Conservation (phyloP, 2,888 invertebrate species). For the Isoperla grammatica region DNA sequence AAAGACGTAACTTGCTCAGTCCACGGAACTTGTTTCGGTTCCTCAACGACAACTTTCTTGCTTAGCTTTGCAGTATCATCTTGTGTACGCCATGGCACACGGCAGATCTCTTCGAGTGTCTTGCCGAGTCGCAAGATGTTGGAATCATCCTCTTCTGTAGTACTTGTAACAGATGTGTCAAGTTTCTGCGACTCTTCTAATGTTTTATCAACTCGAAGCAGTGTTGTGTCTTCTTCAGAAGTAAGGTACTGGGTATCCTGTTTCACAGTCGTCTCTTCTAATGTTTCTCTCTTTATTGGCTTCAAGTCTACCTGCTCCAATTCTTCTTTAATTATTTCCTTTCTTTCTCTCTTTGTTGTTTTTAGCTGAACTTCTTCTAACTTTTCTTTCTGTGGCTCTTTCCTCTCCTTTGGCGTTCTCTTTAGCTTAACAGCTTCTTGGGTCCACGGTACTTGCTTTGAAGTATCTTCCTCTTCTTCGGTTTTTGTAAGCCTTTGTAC, state of each 20-base stretch:
- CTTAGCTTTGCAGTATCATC: slow-evolving; percentile 37
- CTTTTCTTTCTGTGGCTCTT: slow-evolving; percentile 23
- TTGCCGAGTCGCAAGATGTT: not conserved
- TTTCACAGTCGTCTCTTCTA: slow-evolving; percentile 13
- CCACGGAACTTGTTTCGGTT: slow-evolving; percentile 31
- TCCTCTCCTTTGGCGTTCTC: slow-evolving; percentile 22
- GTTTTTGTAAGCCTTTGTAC: slow-evolving; percentile 13
- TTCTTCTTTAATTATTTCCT: slow-evolving; percentile 22
- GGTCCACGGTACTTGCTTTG: slow-evolving; percentile 27
- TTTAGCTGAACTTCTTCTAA: slow-evolving; percentile 29
- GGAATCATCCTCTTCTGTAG: slow-evolving; percentile 1
- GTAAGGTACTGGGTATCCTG: no score
- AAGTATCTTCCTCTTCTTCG: slow-evolving; percentile 16
- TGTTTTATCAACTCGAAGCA: slow-evolving; percentile 6
- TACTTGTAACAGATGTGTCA: slow-evolving; percentile 27
- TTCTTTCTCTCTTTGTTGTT: slow-evolving; percentile 22
- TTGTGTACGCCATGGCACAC: slow-evolving; percentile 1
- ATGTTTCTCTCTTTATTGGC: slow-evolving; percentile 4
- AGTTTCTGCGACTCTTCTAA: slow-evolving; percentile 16
- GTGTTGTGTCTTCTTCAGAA: slow-evolving; percentile 21
- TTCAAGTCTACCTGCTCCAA: slow-evolving; percentile 18
- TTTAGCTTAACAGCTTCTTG: slow-evolving; percentile 26
- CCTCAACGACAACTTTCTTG: slow-evolving; percentile 30
- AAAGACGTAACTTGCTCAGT: slow-evolving; percentile 24
- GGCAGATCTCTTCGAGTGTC: slow-evolving; percentile 5